phyloP scores from a whole-genome alignment of 2,888 invertebrate species.

The Serrognathus titanus region DNA sequence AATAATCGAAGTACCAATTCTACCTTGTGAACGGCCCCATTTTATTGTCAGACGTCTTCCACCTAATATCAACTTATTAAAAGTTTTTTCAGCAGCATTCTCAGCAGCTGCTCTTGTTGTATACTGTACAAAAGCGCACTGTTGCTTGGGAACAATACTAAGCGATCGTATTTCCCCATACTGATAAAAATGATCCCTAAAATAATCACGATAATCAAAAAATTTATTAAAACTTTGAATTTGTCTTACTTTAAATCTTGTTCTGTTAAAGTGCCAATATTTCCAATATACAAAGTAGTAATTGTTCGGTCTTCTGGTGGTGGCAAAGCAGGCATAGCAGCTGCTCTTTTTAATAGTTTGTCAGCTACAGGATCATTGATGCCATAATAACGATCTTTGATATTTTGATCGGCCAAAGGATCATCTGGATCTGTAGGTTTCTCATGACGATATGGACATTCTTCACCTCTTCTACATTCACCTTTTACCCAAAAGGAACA shows the following conservation, averaged over 20 bases:
- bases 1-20: slow-evolving; percentile 50
- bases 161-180: slow-evolving; percentile 96
- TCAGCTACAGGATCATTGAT: slow-evolving; percentile 95
- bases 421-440: slow-evolving; percentile 97
- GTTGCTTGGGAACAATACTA: slow-evolving; percentile 87
- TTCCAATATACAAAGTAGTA: slow-evolving; percentile 97
- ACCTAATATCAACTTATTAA: slow-evolving; percentile 82
- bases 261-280: slow-evolving; percentile 81
- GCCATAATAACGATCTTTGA: slow-evolving; percentile 91
- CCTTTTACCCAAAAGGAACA: slow-evolving; percentile 99
- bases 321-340: slow-evolving; percentile 91
- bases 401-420: slow-evolving; percentile 93
- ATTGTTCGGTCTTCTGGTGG: slow-evolving; percentile 95
- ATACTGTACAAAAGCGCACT: slow-evolving; percentile 96
- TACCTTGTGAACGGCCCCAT: slow-evolving; percentile 95
- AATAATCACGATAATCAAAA: slow-evolving; percentile 20
- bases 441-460: slow-evolving; percentile 94
- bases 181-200: slow-evolving; percentile 94
- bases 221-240: slow-evolving; percentile 5
- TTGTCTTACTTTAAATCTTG: slow-evolving; percentile 69
- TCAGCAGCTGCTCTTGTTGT: slow-evolving; percentile 89
- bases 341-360: slow-evolving; percentile 83
- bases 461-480: slow-evolving; percentile 92
- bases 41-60: slow-evolving; percentile 93
- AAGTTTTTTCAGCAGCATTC: slow-evolving; percentile 90